phyloP scores from a whole-genome alignment of 2,797 vertebrate species.

The Centropyge bicolor region DNA sequence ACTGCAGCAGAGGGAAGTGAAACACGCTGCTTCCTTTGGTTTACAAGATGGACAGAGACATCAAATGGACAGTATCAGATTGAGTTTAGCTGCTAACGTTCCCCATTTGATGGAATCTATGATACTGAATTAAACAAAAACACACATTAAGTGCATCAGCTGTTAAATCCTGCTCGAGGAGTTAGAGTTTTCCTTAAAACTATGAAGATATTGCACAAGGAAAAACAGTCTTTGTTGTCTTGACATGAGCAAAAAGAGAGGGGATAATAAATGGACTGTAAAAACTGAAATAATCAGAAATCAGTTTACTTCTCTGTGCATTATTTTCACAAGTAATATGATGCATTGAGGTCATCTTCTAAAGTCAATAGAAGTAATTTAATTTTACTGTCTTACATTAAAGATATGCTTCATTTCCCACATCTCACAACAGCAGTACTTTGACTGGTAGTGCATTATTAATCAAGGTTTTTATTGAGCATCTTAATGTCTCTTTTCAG shows the following conservation, averaged over 20 bases:
- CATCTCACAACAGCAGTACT: slow-evolving; percentile 45
- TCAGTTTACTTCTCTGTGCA: not conserved
- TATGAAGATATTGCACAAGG: not conserved
- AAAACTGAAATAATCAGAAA: not conserved
- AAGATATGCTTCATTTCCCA: slow-evolving; percentile 44
- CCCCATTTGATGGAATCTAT: slow-evolving; percentile 4
- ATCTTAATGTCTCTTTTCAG: slow-evolving; percentile 43
- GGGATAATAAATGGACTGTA: not conserved
- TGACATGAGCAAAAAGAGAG: not conserved
- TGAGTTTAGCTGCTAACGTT: not conserved
- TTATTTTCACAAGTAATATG: slow-evolving; percentile 19
- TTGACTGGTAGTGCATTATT: slow-evolving; percentile 48
- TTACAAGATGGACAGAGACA: slow-evolving; percentile 13
- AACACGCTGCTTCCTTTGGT: slow-evolving; percentile 13
- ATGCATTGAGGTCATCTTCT: slow-evolving; percentile 36
- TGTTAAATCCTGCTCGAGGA: slow-evolving; percentile 4
- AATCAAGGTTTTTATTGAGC: slow-evolving; percentile 50
- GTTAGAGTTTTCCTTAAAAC: slow-evolving; percentile 1
- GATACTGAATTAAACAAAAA: not conserved
- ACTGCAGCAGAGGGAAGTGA: slow-evolving; percentile 32
- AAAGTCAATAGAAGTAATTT: slow-evolving; percentile 41
- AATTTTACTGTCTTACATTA: slow-evolving; percentile 44
- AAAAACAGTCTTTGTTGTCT: not conserved
- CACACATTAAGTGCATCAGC: not conserved
- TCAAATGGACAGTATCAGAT: slow-evolving; percentile 12